Percentiles rank a stretch among this genome's conserved stretches.
phyloP scores from a whole-genome alignment of 2,797 vertebrate genomes.

The Eospalax fontanierii region DNA sequence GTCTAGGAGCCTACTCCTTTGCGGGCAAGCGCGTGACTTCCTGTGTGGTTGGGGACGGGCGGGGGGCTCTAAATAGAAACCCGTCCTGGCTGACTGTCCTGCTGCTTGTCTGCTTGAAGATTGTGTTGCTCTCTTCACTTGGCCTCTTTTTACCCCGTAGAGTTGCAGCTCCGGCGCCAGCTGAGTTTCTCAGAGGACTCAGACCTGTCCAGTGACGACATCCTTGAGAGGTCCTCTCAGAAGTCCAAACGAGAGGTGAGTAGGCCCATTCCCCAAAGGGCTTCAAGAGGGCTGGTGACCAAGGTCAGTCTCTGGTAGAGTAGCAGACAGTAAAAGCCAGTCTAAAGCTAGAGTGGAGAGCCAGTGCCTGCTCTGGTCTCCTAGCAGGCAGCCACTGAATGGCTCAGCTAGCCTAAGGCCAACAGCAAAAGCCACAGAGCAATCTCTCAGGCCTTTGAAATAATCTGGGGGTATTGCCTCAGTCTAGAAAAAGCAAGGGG shows the following conservation, averaged over 20 bases:
- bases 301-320: background rate
- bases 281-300: background rate
- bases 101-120: too few relatives aligned
- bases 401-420: background rate
- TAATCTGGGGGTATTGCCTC: background rate
- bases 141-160: conserved; percentile 83
- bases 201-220: conserved; percentile 97
- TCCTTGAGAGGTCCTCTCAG: conserved; percentile 97
- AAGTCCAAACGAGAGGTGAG: conserved; percentile 96
- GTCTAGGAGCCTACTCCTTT: background rate
- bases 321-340: background rate
- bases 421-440: background rate
- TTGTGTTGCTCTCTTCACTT: background rate
- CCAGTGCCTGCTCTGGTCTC: background rate
- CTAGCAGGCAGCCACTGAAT: background rate
- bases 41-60: too few relatives aligned
- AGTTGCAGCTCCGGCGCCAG: conserved; percentile 94
- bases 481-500: background rate
- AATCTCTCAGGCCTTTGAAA: background rate
- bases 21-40: background rate
- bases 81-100: background rate
- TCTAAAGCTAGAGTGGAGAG: background rate
- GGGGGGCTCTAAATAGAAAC: background rate
- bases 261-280: background rate
- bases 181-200: conserved; percentile 98